phyloP scores from a whole-genome alignment of 2,113 vertebrate genomes.

The Vidua chalybeata region DNA sequence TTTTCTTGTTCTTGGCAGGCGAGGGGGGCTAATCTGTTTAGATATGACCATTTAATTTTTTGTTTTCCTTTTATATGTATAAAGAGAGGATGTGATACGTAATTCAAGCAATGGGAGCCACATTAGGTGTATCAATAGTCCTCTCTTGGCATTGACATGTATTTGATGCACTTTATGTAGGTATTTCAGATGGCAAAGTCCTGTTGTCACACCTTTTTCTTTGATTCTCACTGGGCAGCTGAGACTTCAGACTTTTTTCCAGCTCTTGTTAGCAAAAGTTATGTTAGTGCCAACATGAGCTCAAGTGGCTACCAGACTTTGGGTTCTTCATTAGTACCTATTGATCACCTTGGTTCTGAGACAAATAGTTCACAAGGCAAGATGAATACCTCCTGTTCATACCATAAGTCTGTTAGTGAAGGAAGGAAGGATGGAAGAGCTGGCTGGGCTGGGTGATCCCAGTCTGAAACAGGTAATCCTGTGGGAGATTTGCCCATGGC shows the following conservation, averaged over 20 bases:
- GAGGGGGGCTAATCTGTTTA: neutral
- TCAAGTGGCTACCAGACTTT: neutral
- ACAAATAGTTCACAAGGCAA: neutral
- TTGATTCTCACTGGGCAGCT: neutral
- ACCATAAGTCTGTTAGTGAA: neutral
- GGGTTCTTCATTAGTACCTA: neutral
- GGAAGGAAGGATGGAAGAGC: neutral
- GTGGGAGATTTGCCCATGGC: rapidly evolving
- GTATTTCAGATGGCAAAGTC: neutral
- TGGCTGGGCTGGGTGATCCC: neutral
- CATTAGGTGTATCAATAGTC: neutral
- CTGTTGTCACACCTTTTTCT: neutral
- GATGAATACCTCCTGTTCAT: neutral
- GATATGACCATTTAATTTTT: neutral
- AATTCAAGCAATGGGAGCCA: neutral
- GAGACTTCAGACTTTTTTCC: neutral
- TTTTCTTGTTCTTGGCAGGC: neutral
- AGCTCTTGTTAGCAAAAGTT: neutral
- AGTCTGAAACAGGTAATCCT: neutral
- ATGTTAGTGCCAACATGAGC: neutral
- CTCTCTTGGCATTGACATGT: neutral
- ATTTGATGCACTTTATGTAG: neutral
- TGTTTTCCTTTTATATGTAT: neutral
- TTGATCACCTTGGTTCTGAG: neutral
- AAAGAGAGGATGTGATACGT: neutral